Evolutionary conservation across 1,140 invertebrate species (phyloP).

Genomic region (Ceratosolen solmsi): DNA sequence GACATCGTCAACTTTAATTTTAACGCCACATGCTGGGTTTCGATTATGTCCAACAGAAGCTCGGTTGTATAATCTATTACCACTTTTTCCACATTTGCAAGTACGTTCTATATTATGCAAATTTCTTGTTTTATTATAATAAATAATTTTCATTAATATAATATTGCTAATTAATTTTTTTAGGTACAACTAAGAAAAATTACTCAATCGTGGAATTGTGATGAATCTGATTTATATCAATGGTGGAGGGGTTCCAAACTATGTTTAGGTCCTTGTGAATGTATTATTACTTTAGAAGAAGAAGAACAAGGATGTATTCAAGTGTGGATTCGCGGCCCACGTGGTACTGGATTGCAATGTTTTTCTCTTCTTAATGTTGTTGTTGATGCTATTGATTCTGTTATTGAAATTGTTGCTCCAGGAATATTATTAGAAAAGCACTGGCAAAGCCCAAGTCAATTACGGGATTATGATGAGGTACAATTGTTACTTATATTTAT

Average conservation of each 20-base stretch:
- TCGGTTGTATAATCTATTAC: slow-evolving; percentile 77
- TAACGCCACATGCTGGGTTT: slow-evolving; percentile 81
- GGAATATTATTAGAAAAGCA: slow-evolving; percentile 80
- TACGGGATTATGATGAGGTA: slow-evolving; percentile 73
- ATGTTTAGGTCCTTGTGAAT: slow-evolving; percentile 82
- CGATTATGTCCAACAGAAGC: slow-evolving; percentile 76
- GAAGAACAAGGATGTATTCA: slow-evolving; percentile 79
- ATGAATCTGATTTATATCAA: slow-evolving; percentile 82
- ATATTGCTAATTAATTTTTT: slow-evolving; percentile 19
- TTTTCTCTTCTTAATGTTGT: slow-evolving; percentile 87
- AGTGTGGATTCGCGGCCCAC: slow-evolving; percentile 83
- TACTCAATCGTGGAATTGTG: slow-evolving; percentile 76
- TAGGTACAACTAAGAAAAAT: slow-evolving; percentile 76
- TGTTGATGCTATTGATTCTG: slow-evolving; percentile 80
- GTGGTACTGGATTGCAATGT: slow-evolving; percentile 75
- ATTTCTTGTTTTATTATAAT: neutral
- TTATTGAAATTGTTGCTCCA: slow-evolving; percentile 79
- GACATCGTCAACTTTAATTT: slow-evolving; percentile 74
- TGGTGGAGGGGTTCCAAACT: slow-evolving; percentile 88
- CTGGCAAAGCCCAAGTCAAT: slow-evolving; percentile 78
- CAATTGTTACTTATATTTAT: neutral
- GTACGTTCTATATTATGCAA: slow-evolving; percentile 62
- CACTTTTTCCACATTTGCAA: slow-evolving; percentile 83
- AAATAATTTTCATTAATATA: too few relatives aligned
- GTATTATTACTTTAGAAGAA: slow-evolving; percentile 81